These are phyloP conservation scores for Odontomachus brunneus DNA, from an alignment of 1,140 invertebrate species.

Conservation along the genomic window DNA sequence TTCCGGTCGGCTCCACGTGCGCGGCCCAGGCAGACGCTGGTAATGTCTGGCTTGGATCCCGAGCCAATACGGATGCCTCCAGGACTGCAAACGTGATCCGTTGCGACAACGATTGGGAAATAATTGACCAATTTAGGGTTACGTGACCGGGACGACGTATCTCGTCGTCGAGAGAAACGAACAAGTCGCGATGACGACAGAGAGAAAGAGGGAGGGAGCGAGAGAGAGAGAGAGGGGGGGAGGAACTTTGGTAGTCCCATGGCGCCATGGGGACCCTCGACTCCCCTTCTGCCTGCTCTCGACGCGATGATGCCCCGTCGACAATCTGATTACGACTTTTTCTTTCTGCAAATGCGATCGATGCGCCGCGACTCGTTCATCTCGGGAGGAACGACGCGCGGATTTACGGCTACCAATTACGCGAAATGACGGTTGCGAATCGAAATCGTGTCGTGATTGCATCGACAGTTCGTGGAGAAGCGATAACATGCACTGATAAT, in stretches of 20 bases:
- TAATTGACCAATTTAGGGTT: conserved; percentile 72
- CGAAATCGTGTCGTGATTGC: neutral
- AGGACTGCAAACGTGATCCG: conserved; percentile 34
- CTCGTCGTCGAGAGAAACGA: conserved; percentile 36
- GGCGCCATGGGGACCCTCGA: conserved; percentile 12
- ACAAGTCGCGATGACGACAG: conserved; percentile 43
- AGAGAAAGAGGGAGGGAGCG: neutral
- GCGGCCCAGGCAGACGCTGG: conserved; percentile 2
- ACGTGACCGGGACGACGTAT: conserved; percentile 68
- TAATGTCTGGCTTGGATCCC: conserved; percentile 18
- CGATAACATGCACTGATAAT: neutral
- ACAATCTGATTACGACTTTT: conserved; percentile 55
- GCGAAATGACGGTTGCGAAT: conserved; percentile 3
- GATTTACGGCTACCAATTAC: conserved; percentile 45
- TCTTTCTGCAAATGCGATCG: conserved; percentile 59
- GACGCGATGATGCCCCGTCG: conserved; percentile 28
- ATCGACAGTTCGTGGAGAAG: neutral
- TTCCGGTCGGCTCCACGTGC: conserved; percentile 20
- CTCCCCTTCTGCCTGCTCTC: conserved; percentile 5
- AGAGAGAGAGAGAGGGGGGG: neutral
- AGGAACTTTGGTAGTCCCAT: conserved; percentile 35
- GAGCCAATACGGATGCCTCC: conserved; percentile 25
- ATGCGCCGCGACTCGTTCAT: conserved; percentile 35
- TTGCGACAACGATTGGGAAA: conserved; percentile 61
- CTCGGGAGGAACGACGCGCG: conserved; percentile 14